phyloP scores from a whole-genome alignment of 2,888 invertebrate genomes.

The Eupelmus urozonus region DNA sequence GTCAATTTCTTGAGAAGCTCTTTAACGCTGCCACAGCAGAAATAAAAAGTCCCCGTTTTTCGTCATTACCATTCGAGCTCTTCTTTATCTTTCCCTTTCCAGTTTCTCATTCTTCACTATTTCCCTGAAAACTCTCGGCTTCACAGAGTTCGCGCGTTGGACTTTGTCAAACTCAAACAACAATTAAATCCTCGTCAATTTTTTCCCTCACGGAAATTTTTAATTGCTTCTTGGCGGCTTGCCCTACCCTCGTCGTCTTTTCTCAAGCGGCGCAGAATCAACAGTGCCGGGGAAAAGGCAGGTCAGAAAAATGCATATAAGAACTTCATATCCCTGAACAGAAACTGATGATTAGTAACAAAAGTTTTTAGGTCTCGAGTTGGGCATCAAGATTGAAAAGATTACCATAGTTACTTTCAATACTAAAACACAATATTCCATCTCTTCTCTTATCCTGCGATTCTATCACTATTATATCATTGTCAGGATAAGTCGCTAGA shows the following conservation, averaged over 20 bases:
- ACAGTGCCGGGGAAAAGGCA: background rate
- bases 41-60: background rate
- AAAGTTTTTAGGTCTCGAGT: conserved; percentile 22
- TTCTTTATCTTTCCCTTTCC: conserved; percentile 40
- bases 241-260: conserved; percentile 15
- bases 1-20: too few relatives aligned
- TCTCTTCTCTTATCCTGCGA: background rate
- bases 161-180: conserved; percentile 62
- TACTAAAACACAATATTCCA: conserved; percentile 26
- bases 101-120: conserved; percentile 37
- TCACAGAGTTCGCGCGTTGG: background rate
- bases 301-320: conserved; percentile 6
- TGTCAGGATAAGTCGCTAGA: conserved; percentile 5
- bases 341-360: conserved; percentile 37
- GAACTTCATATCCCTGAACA: conserved; percentile 20
- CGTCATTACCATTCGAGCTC: conserved; percentile 53
- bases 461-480: conserved; percentile 36
- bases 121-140: conserved; percentile 7
- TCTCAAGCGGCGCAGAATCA: conserved; percentile 20
- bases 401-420: conserved; percentile 43
- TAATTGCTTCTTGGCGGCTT: conserved; percentile 22
- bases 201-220: conserved; percentile 34
- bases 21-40: too few relatives aligned
- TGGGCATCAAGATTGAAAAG: conserved; percentile 30
- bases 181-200: conserved; percentile 59